phyloP scores from a whole-genome alignment of 2,797 vertebrate species.

The Semaprochilodus insignis region DNA sequence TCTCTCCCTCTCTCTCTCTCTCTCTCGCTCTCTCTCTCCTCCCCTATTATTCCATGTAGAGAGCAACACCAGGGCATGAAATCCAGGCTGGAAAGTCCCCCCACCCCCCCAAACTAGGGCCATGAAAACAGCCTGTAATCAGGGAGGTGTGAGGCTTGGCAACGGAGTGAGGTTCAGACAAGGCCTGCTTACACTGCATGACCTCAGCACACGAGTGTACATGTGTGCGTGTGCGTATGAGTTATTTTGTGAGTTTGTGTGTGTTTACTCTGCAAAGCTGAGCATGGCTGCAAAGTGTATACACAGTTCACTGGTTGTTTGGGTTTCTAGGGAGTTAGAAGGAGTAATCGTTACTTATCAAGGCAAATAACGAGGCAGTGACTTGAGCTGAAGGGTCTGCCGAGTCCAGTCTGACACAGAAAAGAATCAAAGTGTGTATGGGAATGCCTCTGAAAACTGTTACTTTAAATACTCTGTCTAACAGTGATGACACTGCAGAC shows the following conservation, averaged over 20 bases:
- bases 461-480: background rate
- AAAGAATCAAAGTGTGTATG: background rate
- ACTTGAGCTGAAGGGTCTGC: slow-evolving; percentile 15
- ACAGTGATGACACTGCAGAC: background rate
- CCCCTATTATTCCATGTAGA: slow-evolving; percentile 20
- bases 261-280: slow-evolving; percentile 24
- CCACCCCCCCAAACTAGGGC: slow-evolving; percentile 1
- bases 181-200: slow-evolving; percentile 58
- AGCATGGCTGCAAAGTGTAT: slow-evolving; percentile 26
- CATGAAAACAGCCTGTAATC: slow-evolving; percentile 57
- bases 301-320: slow-evolving; percentile 44
- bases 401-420: background rate
- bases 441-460: background rate
- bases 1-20: background rate
- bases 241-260: slow-evolving; percentile 32
- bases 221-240: slow-evolving; percentile 31
- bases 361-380: slow-evolving; percentile 38
- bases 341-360: slow-evolving; percentile 45
- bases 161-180: slow-evolving; percentile 50
- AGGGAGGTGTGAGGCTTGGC: slow-evolving; percentile 59
- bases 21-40: background rate
- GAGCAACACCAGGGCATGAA: slow-evolving; percentile 54
- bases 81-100: slow-evolving; percentile 55
- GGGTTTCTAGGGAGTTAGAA: slow-evolving; percentile 50
- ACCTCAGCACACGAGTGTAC: slow-evolving; percentile 37